A percentile compares a stretch with the other conserved stretches of the same genome.
Conservation (phyloP, 2,888 invertebrate genomes). For the Nudaria mundana region DNA sequence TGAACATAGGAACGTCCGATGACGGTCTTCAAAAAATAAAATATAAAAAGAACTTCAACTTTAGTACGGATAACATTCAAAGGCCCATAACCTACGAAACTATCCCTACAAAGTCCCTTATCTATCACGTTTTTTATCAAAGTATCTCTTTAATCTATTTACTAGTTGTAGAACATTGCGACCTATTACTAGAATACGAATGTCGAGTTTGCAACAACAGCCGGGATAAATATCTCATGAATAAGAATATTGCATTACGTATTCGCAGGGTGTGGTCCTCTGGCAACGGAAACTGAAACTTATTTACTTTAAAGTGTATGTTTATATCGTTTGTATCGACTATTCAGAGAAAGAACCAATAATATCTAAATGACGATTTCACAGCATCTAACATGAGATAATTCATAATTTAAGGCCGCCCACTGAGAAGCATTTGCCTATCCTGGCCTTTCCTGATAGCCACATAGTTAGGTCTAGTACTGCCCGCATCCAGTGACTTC, state of each 20-base stretch:
- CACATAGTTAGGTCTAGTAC: too few species aligned
- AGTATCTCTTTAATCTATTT: slow-evolving; percentile 24
- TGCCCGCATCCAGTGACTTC: too few species aligned
- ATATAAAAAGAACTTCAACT: too few species aligned
- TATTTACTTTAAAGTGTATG: slow-evolving; percentile 41
- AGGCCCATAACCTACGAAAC: too few species aligned
- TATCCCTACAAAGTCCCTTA: slow-evolving; percentile 3
- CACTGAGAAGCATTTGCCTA: too few species aligned
- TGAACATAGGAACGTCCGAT: too few species aligned
- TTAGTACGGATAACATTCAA: too few species aligned
- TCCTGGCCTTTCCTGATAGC: too few species aligned
- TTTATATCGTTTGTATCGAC: slow-evolving; percentile 11
- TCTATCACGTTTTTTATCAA: slow-evolving; percentile 6
- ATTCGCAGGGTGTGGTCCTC: slow-evolving; percentile 41
- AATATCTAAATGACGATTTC: too few species aligned
- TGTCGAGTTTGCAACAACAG: slow-evolving; percentile 12
- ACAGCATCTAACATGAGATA: too few species aligned
- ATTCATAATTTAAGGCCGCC: too few species aligned
- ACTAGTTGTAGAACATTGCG: slow-evolving; percentile 14
- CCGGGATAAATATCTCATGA: slow-evolving; percentile 66
- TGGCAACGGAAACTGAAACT: slow-evolving; percentile 37
- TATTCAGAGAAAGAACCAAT: slow-evolving; percentile 7
- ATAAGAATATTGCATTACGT: slow-evolving; percentile 70
- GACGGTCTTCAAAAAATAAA: too few species aligned
- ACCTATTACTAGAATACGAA: slow-evolving; percentile 9